Conservation (phyloP, 2,888 invertebrate species). For the Actias luna region DNA sequence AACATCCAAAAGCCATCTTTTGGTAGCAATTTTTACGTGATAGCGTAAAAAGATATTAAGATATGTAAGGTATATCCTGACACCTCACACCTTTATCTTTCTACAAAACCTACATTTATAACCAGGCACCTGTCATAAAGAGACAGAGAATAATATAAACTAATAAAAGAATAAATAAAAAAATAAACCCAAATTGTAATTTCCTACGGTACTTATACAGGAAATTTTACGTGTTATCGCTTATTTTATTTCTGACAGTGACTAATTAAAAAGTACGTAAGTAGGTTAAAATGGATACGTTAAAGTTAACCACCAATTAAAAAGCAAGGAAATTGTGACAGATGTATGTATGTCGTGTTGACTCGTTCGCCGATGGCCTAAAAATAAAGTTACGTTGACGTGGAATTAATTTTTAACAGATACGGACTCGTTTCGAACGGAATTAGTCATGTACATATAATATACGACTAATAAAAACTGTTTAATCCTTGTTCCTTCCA, state of each 20-base stretch:
- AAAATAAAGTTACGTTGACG: neutral
- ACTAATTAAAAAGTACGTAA: slow-evolving; percentile 10
- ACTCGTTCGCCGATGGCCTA: slow-evolving; percentile 4
- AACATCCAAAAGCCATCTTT: no score
- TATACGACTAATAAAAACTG: no score
- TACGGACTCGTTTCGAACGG: neutral
- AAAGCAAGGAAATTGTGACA: slow-evolving; percentile 14
- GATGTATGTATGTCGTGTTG: slow-evolving; percentile 12
- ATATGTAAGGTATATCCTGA: no score
- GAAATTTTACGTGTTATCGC: neutral
- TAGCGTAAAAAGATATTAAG: no score
- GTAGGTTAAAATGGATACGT: slow-evolving; percentile 8
- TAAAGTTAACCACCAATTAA: slow-evolving; percentile 18
- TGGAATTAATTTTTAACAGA: neutral
- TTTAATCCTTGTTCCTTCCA: no score
- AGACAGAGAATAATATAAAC: neutral
- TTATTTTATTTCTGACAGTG: slow-evolving; percentile 6
- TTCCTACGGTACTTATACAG: neutral
- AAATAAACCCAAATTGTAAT: neutral
- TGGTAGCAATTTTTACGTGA: no score
- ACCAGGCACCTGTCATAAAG: neutral
- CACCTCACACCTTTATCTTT: neutral
- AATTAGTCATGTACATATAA: no score
- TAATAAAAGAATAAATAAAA: neutral
- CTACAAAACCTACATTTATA: neutral